Evolutionary conservation across 2,113 vertebrate species (phyloP), one percentile per base, ranked within the genome.

Genomic region (Physeter macrocephalus): DNA sequence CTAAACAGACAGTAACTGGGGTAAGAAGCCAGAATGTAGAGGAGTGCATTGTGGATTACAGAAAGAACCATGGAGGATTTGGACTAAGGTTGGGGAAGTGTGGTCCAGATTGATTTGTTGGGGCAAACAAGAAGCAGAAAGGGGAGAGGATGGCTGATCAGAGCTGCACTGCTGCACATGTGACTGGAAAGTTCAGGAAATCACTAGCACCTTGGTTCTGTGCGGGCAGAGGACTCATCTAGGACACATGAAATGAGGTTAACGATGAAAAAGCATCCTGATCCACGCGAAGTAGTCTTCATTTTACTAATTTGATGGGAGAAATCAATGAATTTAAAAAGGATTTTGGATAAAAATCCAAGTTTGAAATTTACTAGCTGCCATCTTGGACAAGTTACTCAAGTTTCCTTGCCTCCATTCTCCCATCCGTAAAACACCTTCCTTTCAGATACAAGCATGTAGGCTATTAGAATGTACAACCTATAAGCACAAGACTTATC

Each of bases 151-250:
- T 29, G 15, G 13, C 21, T 21, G 8, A 36, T 15, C 25, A 27
- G 21, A 69, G 49, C 6, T 29, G 15, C 0, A 34, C n/a, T 39
- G 31, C 43, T 39, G 27, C 4, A 49, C 21, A 18, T 0, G 1
- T 3, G 14, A 54, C 5, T n/a, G 10, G 69, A 64, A 43, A 29
- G 75, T 46, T 81, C 12, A 69, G 23, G 59, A 62, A 36, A 57
- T 54, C 78, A 54, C 61, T 3, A 43, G 41, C 36, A 27, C 29
- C n/a, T 78, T 54, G 23, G 59, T 8, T 66, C 21, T 72, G 31
- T 11, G 62, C 36, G 27, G 2, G 11, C 4, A 11, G 49, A 54
- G 14, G 18, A 12, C 6, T 54, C 41, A 81, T 18, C 25, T 9
- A 39, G 43, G 20, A 77, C 25, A 3, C 3, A 6, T 3, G 49